phyloP scores from a whole-genome alignment of 2,888 invertebrate genomes.

The Furcula furcula region DNA sequence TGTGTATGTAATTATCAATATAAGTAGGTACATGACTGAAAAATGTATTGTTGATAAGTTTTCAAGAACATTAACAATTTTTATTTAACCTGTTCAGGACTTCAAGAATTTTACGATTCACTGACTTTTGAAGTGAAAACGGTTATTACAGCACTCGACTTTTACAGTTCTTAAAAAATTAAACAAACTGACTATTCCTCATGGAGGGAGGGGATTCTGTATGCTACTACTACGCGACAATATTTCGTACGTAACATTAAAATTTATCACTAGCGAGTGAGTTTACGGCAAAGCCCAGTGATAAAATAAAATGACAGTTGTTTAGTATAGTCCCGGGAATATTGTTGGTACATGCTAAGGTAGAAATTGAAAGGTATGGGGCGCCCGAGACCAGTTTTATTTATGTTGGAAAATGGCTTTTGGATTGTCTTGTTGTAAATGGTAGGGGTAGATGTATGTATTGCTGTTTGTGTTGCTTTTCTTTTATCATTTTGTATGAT shows the following conservation, averaged over 20 bases:
- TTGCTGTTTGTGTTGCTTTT: slow-evolving; percentile 5
- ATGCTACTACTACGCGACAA: slow-evolving; percentile 53
- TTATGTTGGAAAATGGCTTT: slow-evolving; percentile 74
- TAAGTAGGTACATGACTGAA: too few relatives aligned
- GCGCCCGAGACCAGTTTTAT: slow-evolving; percentile 73
- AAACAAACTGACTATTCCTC: slow-evolving; percentile 11
- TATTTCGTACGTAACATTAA: slow-evolving; percentile 74
- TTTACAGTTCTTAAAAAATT: slow-evolving; percentile 2
- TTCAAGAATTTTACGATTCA: too few relatives aligned
- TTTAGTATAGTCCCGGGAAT: slow-evolving; percentile 77
- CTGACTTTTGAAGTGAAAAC: too few relatives aligned
- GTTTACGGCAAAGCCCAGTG: slow-evolving; percentile 75
- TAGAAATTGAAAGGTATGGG: slow-evolving; percentile 80
- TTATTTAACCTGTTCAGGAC: too few relatives aligned
- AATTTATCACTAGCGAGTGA: slow-evolving; percentile 74
- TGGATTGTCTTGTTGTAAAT: slow-evolving; percentile 65
- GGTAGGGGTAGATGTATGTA: slow-evolving; percentile 37
- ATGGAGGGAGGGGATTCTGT: slow-evolving; percentile 15
- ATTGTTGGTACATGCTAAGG: slow-evolving; percentile 58
- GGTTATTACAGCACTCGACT: background rate
- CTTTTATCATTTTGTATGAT: too few relatives aligned
- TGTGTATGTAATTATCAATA: too few relatives aligned
- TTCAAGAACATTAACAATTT: too few relatives aligned
- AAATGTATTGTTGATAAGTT: too few relatives aligned
- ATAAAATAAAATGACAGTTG: slow-evolving; percentile 82